Evolutionary conservation across 2,113 vertebrate species (phyloP).

Genomic region (Tragelaphus scriptus): DNA sequence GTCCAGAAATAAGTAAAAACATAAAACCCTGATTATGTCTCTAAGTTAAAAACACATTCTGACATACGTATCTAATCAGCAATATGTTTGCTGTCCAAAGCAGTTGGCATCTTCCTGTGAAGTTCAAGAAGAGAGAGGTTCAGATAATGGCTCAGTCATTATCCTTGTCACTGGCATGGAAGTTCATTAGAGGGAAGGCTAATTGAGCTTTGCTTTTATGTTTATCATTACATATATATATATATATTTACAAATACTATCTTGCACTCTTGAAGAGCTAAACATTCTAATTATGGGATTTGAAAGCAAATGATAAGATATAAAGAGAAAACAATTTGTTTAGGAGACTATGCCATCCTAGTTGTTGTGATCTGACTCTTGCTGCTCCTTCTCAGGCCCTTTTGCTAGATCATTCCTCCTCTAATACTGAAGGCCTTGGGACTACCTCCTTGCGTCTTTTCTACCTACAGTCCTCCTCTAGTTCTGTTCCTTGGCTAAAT

Average conservation of each 20-base stretch:
- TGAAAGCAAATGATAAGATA: not conserved
- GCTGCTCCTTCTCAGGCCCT: not conserved
- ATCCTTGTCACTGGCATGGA: not conserved
- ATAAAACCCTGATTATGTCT: not conserved
- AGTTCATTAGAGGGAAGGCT: not conserved
- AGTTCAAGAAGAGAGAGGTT: not conserved
- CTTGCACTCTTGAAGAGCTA: not conserved
- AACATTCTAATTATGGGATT: not conserved
- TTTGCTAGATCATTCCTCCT: not conserved
- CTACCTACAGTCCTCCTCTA: not conserved
- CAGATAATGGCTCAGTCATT: not conserved
- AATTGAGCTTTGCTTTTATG: not conserved
- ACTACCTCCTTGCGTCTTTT: not conserved
- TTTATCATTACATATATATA: not conserved
- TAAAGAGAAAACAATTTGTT: not conserved
- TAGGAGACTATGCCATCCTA: not conserved
- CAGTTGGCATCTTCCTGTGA: not conserved
- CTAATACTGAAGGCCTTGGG: accelerated
- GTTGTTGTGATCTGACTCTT: not conserved
- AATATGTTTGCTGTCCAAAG: not conserved
- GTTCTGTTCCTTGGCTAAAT: not conserved
- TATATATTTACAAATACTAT: not conserved
- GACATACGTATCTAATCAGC: not conserved
- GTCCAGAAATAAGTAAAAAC: not conserved
- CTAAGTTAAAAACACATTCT: not conserved